These are phyloP conservation scores for Brachyhypopomus occidentalis DNA, from an alignment of 2,113 vertebrate species.

Conservation along the genomic window DNA sequence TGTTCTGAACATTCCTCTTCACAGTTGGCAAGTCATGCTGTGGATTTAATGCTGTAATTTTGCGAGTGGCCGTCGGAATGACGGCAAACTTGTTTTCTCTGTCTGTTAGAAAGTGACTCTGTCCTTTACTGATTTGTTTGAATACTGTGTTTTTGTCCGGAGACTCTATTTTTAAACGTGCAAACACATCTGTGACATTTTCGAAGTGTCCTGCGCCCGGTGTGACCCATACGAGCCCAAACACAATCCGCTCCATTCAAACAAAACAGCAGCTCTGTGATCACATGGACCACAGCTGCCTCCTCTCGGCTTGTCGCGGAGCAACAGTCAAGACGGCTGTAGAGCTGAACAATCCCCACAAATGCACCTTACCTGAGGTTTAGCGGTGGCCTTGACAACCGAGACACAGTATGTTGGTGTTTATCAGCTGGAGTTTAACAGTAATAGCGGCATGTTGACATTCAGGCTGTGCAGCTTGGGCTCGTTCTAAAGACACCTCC, in stretches of 20 bases:
- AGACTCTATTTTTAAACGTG: not conserved
- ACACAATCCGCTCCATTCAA: constrained; percentile 25
- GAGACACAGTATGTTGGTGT: not conserved
- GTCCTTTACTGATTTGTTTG: not conserved
- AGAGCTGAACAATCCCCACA: constrained; percentile 1
- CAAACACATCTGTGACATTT: not conserved
- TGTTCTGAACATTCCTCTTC: not conserved
- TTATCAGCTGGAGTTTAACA: constrained; percentile 12
- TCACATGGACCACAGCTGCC: not conserved
- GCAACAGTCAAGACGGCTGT: not conserved
- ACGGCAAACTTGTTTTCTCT: constrained; percentile 30
- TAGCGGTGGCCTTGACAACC: not conserved
- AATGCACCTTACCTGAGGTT: not conserved
- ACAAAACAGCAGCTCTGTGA: not conserved
- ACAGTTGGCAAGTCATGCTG: constrained; percentile 2
- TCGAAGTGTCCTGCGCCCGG: not conserved
- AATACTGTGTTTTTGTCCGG: not conserved
- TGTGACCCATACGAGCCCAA: constrained; percentile 1
- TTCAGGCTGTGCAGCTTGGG: constrained; percentile 25
- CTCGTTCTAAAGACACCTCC: not conserved
- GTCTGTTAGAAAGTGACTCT: constrained; percentile 5
- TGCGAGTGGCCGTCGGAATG: constrained; percentile 20
- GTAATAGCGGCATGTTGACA: constrained; percentile 6
- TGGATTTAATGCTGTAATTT: not conserved
- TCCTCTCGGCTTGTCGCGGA: not conserved